Base-by-base conservation (phyloP, 2,113 vertebrate species). In the Atractosteus spatula region DNA sequence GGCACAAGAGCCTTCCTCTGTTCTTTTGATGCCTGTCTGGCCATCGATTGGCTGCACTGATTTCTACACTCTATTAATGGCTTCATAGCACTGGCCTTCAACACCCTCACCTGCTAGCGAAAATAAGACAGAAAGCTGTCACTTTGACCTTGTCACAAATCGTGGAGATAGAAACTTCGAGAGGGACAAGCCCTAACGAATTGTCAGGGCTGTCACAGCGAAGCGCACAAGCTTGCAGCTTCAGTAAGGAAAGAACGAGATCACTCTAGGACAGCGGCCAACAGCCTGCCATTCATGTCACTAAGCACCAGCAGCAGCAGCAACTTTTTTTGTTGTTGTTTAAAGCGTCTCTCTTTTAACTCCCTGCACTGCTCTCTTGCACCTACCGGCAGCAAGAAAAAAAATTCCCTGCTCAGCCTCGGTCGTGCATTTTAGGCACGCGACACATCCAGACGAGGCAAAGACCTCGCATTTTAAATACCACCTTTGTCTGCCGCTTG, bases 101-200 rank as follows among this genome's bases (percentile, higher is more conserved):
- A 16, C 54, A 63, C 71, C 55, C 5, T 67, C 43, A 59, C 8
- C 55, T 43, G 54, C 41, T 61, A 64, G 62, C 10, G 13, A 72
- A 57, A 29, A 17, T 62, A 29, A 55, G 45, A 67, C 14, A 72
- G 42, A 67, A 55, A 55, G 63, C 64, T 67, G 64, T 68, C 65
- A 45, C 65, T 73, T 73, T 45, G 42, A 67, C 55, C 55, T 17
- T 55, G 7, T 55, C 56, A n/a, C 16, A 3, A 16, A 11, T 10
- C 11, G 16, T 10, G 54, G 55, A 29, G 10, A 2, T 11, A 55
- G 42, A 59, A 67, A 59, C 41, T 8, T 4, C 41, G 62, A 45
- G 2, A 7, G n/a, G 43, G 71, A 66, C 55, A 45, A 55, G 14
- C 57, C 63, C 55, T 73, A 67, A 73, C 65, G 43, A 73, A 73